phyloP scores from a whole-genome alignment of 2,113 vertebrate genomes.

The Entelurus aequoreus region DNA sequence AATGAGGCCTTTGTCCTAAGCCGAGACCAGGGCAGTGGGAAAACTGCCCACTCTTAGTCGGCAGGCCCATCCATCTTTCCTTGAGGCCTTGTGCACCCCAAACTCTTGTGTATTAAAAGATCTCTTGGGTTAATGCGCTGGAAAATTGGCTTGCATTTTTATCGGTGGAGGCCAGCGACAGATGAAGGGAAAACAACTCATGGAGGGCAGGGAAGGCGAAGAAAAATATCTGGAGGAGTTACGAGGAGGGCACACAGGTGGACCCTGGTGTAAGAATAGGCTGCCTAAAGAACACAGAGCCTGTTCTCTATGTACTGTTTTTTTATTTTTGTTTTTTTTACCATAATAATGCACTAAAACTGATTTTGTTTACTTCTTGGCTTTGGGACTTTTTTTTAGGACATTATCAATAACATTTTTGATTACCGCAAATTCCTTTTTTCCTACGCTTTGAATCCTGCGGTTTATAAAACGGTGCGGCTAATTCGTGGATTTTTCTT shows the following conservation, averaged over 20 bases:
- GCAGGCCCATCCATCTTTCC: slow-evolving; percentile 94
- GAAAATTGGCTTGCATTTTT: slow-evolving; percentile 99
- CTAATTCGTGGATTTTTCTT: too few species aligned
- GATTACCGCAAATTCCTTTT: too few species aligned
- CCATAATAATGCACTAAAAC: not conserved
- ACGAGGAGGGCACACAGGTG: slow-evolving; percentile 63
- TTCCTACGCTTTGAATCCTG: too few species aligned
- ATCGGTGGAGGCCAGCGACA: slow-evolving; percentile 86
- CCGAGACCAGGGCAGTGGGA: slow-evolving; percentile 94
- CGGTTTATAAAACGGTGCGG: too few species aligned
- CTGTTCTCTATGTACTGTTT: not conserved
- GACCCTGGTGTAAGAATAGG: not conserved
- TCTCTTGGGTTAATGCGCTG: slow-evolving; percentile 98
- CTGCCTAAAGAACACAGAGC: not conserved
- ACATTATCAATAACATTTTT: too few species aligned
- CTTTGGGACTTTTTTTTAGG: too few species aligned
- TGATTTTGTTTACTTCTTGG: too few species aligned
- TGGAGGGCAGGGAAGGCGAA: slow-evolving; percentile 64
- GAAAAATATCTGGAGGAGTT: slow-evolving; percentile 78
- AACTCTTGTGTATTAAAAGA: slow-evolving; percentile 83
- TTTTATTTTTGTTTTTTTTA: not conserved
- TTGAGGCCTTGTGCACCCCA: slow-evolving; percentile 73
- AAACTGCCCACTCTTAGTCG: slow-evolving; percentile 90
- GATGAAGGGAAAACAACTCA: slow-evolving; percentile 81
- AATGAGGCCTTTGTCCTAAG: slow-evolving; percentile 97